phyloP scores from a whole-genome alignment of 2,888 invertebrate species.

The Drosophila atripex region DNA sequence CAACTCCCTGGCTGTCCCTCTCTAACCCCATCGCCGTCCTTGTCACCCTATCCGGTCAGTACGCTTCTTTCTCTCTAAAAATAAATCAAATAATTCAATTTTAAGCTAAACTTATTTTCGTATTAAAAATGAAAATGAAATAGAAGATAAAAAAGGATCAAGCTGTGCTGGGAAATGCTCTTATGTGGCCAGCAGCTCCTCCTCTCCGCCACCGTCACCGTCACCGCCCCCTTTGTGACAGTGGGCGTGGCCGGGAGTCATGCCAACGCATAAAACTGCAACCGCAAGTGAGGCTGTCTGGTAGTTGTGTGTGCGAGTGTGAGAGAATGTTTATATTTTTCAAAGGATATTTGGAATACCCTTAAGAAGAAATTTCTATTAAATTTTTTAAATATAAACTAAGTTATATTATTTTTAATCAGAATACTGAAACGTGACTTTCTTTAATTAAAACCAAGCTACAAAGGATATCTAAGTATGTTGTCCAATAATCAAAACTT shows the following conservation, averaged over 20 bases:
- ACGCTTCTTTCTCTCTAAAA: slow-evolving; percentile 48
- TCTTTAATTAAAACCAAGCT: not conserved
- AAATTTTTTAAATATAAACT: not conserved
- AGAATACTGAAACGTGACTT: not conserved
- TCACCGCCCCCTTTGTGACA: slow-evolving; percentile 51
- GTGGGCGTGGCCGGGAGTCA: slow-evolving; percentile 59
- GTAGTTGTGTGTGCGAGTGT: slow-evolving; percentile 4
- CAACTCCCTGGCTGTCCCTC: slow-evolving; percentile 7
- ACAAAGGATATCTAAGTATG: not conserved
- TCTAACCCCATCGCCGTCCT: not conserved
- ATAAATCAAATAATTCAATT: slow-evolving; percentile 81
- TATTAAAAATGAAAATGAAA: slow-evolving; percentile 81
- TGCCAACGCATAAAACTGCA: slow-evolving; percentile 73
- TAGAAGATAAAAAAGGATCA: slow-evolving; percentile 80
- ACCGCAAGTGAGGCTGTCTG: slow-evolving; percentile 58
- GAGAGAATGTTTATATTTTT: slow-evolving; percentile 45
- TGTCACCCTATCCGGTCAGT: not conserved
- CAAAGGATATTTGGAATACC: not conserved
- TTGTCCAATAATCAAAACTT: not conserved
- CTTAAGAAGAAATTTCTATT: not conserved
- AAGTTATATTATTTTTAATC: not conserved
- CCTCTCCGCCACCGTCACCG: not conserved
- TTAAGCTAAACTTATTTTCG: slow-evolving; percentile 81
- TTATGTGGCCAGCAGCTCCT: slow-evolving; percentile 22
- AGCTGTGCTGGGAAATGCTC: slow-evolving; percentile 68